phyloP scores from a whole-genome alignment of 2,888 invertebrate genomes.

The Meganola albula region DNA sequence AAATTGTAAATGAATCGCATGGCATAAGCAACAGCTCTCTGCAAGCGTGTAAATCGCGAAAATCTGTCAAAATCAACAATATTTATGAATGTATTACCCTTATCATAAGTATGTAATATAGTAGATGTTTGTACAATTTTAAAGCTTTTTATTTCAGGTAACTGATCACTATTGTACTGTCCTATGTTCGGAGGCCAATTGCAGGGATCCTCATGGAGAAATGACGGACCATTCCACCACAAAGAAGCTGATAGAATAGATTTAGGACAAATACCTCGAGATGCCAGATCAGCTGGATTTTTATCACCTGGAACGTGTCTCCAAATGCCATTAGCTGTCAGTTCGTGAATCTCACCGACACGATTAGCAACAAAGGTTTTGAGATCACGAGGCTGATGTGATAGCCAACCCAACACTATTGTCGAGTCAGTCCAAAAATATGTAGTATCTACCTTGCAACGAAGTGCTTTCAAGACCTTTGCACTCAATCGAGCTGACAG shows the following conservation, averaged over 20 bases:
- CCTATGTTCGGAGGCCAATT: too few relatives aligned
- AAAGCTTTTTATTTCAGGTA: conserved; percentile 1
- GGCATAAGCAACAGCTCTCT: conserved; percentile 5
- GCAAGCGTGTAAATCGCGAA: conserved; percentile 7
- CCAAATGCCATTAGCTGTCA: conserved; percentile 9
- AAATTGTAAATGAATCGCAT: conserved; percentile 7
- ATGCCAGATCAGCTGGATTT: conserved; percentile 21
- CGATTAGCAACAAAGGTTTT: conserved; percentile 22
- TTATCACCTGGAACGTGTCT: conserved; percentile 9
- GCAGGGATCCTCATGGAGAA: too few relatives aligned
- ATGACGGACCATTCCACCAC: too few relatives aligned
- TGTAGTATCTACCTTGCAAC: not conserved
- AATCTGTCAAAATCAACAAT: conserved; percentile 7
- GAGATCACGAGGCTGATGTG: conserved; percentile 4
- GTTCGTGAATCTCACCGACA: conserved; percentile 15
- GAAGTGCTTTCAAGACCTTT: conserved; percentile 6
- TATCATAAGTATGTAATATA: conserved; percentile 1
- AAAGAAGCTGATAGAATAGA: too few relatives aligned
- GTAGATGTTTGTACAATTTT: not conserved
- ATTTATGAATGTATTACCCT: not conserved
- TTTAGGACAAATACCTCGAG: conserved; percentile 12
- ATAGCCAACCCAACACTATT: conserved; percentile 12
- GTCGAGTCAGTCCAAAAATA: too few relatives aligned
- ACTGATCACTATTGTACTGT: not conserved
- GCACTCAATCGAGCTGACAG: conserved; percentile 5